Evolutionary conservation across 2,113 vertebrate species (phyloP).

Genomic region (Xyliphius kryptos): DNA sequence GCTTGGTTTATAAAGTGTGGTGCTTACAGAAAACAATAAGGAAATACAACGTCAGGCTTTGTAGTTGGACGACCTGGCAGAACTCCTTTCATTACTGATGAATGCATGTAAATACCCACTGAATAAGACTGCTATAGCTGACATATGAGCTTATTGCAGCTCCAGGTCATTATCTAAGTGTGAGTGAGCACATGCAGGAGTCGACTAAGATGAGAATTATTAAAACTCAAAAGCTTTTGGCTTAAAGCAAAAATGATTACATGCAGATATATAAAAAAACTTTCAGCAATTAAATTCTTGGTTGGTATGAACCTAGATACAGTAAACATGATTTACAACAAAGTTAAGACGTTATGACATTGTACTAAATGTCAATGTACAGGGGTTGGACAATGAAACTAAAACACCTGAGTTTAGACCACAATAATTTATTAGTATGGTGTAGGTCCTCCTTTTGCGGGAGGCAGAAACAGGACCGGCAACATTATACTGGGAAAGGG

Average conservation of each 20-base stretch:
- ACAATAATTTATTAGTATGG: too few relatives aligned
- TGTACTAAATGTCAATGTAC: too few relatives aligned
- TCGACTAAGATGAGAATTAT: constrained; percentile 50
- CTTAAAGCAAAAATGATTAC: constrained; percentile 19
- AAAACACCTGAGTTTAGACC: too few relatives aligned
- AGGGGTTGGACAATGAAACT: too few relatives aligned
- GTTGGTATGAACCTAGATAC: too few relatives aligned
- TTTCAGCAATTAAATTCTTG: too few relatives aligned
- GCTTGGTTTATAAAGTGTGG: constrained; percentile 49
- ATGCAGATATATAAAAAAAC: not conserved
- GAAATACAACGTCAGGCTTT: constrained; percentile 45
- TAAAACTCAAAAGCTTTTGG: constrained; percentile 46
- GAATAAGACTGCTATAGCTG: too few relatives aligned
- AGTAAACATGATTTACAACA: too few relatives aligned
- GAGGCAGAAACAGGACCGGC: too few relatives aligned
- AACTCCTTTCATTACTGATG: constrained; percentile 55
- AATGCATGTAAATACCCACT: constrained; percentile 51
- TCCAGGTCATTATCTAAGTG: constrained; percentile 48
- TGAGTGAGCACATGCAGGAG: constrained; percentile 28
- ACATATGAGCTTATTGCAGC: constrained; percentile 32
- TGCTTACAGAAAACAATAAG: constrained; percentile 49
- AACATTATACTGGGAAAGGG: too few relatives aligned
- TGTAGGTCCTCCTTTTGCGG: too few relatives aligned
- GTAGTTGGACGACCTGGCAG: constrained; percentile 52
- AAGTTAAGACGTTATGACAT: too few relatives aligned